Base-by-base conservation (phyloP, 2,113 vertebrate genomes). In the Xiphophorus couchianus region DNA sequence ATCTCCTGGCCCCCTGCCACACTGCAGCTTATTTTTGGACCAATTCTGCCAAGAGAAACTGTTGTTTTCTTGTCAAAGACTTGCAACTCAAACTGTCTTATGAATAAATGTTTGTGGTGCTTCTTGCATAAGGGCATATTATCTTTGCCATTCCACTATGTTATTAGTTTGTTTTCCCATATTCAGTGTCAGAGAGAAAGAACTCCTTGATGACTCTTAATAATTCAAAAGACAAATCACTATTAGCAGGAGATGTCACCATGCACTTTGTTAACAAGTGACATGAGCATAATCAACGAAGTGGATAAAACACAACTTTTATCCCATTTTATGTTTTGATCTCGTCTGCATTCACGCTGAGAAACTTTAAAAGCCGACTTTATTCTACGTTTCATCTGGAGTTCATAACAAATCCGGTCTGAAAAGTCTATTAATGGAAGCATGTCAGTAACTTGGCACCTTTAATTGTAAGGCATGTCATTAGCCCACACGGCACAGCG, bases 1-100 rank as follows among this genome's bases (percentile, higher is more conserved):
- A 89, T 87, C 91, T 93, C 69, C 92, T 92, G 92, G 88, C 81
- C 60, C 39, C 69, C 33, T 64, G 69, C 48, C 77, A 71, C 85
- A 89, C 1, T 77, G 83, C 58, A 5, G 71, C 63, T 31, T 70
- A 6, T 39, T 19, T 15, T 9, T 39, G 27, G 9, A 51, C 66
- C 44, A 68, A 58, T 58, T 58, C 48, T 25, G 62, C 62, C 66
- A 1, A 27, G 37, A 63, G 35, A 66, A 58, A n/a, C 25, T n/a
- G 5, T 7, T 66, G 37, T 73, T 74, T 76, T 63, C 73, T 27
- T 25, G 69, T 69, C 29, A 22, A 66, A 71, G 66, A 39, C 67
- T 19, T 78, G 14, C 29, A 4, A 51, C 73, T 31, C 8, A 61
- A 6, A 73, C 12, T 15, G 7, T 61, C 7, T 5, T 25, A 33